Evolutionary conservation across 2,797 vertebrate genomes (phyloP).

Genomic region (Natrix natrix): DNA sequence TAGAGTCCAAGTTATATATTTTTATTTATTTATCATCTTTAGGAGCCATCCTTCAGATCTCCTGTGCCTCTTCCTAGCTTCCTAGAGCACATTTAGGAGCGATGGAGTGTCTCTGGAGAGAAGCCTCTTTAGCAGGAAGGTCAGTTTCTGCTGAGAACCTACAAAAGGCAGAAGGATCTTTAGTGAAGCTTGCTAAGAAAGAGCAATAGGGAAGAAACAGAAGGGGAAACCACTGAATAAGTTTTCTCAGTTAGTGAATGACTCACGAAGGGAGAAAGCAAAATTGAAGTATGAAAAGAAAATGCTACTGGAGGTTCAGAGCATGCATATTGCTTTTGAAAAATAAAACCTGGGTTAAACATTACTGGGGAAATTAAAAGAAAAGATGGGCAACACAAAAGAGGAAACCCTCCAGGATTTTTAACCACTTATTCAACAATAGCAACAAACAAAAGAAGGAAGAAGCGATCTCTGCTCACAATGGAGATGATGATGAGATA

Average conservation of each 20-base stretch:
- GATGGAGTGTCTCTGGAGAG: background rate
- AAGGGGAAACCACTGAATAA: background rate
- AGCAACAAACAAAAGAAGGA: constrained; percentile 25
- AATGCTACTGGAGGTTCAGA: constrained; percentile 12
- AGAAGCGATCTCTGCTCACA: background rate
- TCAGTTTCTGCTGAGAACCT: background rate
- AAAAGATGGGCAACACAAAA: constrained; percentile 14
- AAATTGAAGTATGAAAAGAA: constrained; percentile 13
- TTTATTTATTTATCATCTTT: background rate
- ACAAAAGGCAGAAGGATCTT: background rate
- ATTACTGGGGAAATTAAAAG: constrained; percentile 26
- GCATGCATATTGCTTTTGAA: constrained; percentile 44
- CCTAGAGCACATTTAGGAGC: background rate
- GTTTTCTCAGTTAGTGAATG: constrained; percentile 13
- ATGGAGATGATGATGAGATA: background rate
- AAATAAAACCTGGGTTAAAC: constrained; percentile 35
- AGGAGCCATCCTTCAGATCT: background rate
- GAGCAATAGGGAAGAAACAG: background rate
- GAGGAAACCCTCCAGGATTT: constrained; percentile 23
- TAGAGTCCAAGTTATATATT: background rate
- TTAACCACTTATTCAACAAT: constrained; percentile 38
- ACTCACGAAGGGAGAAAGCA: background rate
- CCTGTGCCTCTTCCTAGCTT: background rate
- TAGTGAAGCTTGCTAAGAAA: background rate
- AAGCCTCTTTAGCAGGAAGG: background rate